Conservation (phyloP, 2,888 invertebrate genomes). For the Hydrotaea diabolus region DNA sequence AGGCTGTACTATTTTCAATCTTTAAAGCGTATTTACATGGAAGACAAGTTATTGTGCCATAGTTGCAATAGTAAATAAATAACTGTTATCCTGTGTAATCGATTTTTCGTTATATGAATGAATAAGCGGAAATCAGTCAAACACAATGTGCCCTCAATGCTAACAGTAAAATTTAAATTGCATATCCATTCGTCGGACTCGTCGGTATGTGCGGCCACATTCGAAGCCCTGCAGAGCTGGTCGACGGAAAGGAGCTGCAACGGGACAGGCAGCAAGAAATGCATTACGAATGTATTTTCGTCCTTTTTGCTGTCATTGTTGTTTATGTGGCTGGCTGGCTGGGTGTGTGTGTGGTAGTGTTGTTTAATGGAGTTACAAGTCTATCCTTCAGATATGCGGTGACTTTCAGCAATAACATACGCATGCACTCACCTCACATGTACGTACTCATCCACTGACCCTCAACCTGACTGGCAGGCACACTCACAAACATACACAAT, state of each 20-base stretch:
- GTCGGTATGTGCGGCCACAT: not conserved
- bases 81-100: slow-evolving; percentile 43
- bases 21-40: too few relatives aligned
- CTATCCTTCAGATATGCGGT: slow-evolving; percentile 17
- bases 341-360: slow-evolving; percentile 33
- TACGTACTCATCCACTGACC: not conserved
- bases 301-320: not conserved
- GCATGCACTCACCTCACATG: not conserved
- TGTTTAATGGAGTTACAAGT: slow-evolving; percentile 42
- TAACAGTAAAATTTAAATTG: slow-evolving; percentile 33
- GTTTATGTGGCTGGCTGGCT: slow-evolving; percentile 13
- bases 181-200: not conserved
- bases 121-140: slow-evolving; percentile 62
- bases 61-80: not conserved
- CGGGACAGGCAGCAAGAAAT: slow-evolving; percentile 8
- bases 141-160: slow-evolving; percentile 43
- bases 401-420: slow-evolving; percentile 2
- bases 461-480: not conserved
- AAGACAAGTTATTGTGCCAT: too few relatives aligned
- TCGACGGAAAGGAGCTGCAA: not conserved
- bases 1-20: too few relatives aligned
- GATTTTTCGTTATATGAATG: slow-evolving; percentile 61
- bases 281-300: slow-evolving; percentile 42
- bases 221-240: not conserved
- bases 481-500: not conserved